phyloP scores from a whole-genome alignment of 1,140 invertebrate species.

The Hestina assimilis region DNA sequence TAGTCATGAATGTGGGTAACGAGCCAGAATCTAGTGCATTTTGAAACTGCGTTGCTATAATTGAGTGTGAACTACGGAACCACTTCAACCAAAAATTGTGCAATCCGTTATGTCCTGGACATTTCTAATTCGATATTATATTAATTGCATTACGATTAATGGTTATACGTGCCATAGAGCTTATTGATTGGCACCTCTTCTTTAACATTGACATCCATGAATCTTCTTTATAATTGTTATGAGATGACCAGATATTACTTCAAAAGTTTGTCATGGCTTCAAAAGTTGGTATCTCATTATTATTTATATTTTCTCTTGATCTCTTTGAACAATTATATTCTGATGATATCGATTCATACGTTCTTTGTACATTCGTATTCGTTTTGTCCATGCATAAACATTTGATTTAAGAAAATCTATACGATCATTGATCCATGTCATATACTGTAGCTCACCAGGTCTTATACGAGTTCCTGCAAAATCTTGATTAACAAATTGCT shows the following conservation, averaged over 20 bases:
- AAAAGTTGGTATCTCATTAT: too few relatives aligned
- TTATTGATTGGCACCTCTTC: too few relatives aligned
- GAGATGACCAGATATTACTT: too few relatives aligned
- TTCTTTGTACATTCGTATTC: neutral
- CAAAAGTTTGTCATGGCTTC: too few relatives aligned
- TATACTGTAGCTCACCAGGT: neutral
- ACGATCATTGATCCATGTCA: neutral
- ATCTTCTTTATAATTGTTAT: too few relatives aligned
- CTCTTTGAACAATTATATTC: too few relatives aligned
- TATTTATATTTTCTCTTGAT: too few relatives aligned
- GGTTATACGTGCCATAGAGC: too few relatives aligned
- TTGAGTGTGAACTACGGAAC: conserved; percentile 10
- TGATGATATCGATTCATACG: neutral
- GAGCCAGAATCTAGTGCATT: neutral
- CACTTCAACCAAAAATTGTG: conserved; percentile 15
- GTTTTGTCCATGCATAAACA: neutral
- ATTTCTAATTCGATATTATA: too few relatives aligned
- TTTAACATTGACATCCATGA: too few relatives aligned
- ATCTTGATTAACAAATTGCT: neutral
- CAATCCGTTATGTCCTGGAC: conserved; percentile 1
- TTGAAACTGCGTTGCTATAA: conserved; percentile 12
- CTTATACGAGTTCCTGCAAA: neutral
- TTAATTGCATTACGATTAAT: too few relatives aligned
- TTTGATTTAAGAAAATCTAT: neutral
- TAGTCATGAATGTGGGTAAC: too few relatives aligned